Evolutionary conservation across 2,797 vertebrate species (phyloP).

Genomic region (Sciurus carolinensis): DNA sequence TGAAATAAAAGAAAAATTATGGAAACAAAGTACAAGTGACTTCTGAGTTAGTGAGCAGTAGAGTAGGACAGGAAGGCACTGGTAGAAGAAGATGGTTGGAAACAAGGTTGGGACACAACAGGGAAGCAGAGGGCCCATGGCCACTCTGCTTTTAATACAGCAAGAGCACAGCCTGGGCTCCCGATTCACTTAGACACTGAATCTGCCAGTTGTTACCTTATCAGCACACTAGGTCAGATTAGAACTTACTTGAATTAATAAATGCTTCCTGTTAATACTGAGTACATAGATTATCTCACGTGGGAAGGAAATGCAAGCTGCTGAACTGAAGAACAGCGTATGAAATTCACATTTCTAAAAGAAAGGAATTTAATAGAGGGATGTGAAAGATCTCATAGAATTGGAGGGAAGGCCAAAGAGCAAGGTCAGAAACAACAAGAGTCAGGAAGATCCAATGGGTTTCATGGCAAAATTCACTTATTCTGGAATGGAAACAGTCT

Average conservation of each 20-base stretch:
- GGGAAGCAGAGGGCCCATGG: not conserved
- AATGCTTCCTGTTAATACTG: not conserved
- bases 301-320: not conserved
- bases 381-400: not conserved
- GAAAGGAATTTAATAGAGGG: not conserved
- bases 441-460: not conserved
- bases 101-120: not conserved
- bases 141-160: no score
- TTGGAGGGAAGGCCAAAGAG: not conserved
- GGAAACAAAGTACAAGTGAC: not conserved
- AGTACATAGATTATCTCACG: not conserved
- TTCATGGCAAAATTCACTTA: not conserved
- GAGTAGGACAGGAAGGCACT: not conserved
- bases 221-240: not conserved
- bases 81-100: not conserved
- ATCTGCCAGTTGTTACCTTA: not conserved
- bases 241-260: not conserved
- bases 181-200: no score
- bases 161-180: not conserved
- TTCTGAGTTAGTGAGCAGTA: not conserved
- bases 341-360: not conserved
- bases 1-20: not conserved
- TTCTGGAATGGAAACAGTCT: not conserved
- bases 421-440: not conserved
- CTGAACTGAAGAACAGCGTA: not conserved